A percentile compares a stretch with the other conserved stretches of the same genome.
phyloP scores from a whole-genome alignment of 2,797 vertebrate species.

The Platyrinchus mystaceus region DNA sequence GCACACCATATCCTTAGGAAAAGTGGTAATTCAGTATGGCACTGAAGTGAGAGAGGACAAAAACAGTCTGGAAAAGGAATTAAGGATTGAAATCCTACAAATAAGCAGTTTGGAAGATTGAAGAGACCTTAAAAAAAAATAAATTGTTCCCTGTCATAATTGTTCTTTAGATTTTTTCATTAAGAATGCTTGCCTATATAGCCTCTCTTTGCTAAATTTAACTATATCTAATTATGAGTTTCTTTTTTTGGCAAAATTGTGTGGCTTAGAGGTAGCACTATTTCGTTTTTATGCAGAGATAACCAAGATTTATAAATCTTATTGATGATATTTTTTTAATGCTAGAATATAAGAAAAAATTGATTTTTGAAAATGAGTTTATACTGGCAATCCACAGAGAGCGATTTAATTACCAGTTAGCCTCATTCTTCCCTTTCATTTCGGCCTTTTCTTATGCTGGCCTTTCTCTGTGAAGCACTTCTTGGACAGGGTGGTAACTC shows the following conservation, averaged over 20 bases:
- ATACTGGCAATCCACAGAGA: not conserved
- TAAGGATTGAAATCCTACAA: not conserved
- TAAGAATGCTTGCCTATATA: not conserved
- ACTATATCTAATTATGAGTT: not conserved
- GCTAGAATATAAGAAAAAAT: not conserved
- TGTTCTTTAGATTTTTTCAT: not conserved
- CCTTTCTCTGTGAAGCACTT: not conserved
- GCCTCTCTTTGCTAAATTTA: not conserved
- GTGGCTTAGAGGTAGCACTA: not conserved
- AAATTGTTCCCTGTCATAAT: not conserved
- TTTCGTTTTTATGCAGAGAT: not conserved
- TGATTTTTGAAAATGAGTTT: not conserved
- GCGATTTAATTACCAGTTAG: not conserved
- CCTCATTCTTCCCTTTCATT: not conserved
- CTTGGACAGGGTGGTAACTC: not conserved
- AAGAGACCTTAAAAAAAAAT: not conserved
- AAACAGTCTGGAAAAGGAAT: not conserved
- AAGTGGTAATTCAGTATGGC: not conserved
- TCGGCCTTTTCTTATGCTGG: accelerated
- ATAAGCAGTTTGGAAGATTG: not conserved
- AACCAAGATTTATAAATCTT: not conserved
- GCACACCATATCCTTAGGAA: not conserved
- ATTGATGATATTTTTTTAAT: not conserved
- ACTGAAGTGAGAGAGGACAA: not conserved
- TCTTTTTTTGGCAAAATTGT: not conserved